Evolutionary conservation across 92 coral and sea anemone species (phyloP).

Genomic region (Isaurus tuberculatus): DNA sequence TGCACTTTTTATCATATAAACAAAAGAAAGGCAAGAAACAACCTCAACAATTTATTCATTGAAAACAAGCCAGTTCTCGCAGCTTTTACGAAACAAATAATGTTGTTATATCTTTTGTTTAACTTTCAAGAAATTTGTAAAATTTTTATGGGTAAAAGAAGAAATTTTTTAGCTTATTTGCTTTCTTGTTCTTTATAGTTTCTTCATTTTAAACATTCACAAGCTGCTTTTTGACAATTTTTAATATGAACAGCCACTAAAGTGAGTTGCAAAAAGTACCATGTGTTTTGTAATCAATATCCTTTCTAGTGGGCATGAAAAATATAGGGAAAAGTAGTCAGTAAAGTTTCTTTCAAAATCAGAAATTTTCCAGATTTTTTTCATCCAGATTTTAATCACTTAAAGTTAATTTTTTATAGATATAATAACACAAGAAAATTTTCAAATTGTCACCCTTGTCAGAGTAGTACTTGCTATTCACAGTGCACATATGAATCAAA

Average conservation of each 20-base stretch:
- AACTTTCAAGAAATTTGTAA: slow-evolving; percentile 8
- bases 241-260: background rate
- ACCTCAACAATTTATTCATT: slow-evolving; percentile 14
- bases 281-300: background rate
- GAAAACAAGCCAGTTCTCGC: slow-evolving; percentile 23
- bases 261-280: background rate
- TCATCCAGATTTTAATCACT: background rate
- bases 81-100: slow-evolving; percentile 9
- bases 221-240: background rate
- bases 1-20: slow-evolving; percentile 14
- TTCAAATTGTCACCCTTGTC: background rate
- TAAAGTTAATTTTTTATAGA: background rate
- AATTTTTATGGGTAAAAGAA: background rate
- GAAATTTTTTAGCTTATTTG: background rate
- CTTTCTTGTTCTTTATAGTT: background rate
- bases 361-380: background rate
- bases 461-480: no score
- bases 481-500: background rate
- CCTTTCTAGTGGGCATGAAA: background rate
- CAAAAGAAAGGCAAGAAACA: slow-evolving; percentile 17
- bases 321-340: background rate
- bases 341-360: background rate
- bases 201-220: background rate
- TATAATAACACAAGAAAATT: background rate
- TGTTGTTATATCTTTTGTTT: slow-evolving; percentile 7